These are phyloP conservation scores for Drosophila histrio DNA, from an alignment of 2,888 invertebrate genomes.

Conservation along the genomic window DNA sequence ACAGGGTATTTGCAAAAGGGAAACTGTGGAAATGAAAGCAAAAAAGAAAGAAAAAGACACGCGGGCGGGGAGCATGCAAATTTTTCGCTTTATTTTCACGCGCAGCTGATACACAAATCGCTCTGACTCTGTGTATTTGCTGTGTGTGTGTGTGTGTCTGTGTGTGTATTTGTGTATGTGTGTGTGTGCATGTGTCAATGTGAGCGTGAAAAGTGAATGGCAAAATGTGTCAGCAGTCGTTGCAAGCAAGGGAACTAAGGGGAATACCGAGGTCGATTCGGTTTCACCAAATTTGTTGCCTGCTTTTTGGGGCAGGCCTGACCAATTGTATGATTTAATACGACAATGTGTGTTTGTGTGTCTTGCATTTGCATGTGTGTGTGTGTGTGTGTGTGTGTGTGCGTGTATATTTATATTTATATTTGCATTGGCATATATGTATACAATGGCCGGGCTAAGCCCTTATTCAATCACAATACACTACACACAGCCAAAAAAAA, in stretches of 20 bases:
- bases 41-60: background rate
- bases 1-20: conserved; percentile 15
- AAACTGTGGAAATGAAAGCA: background rate
- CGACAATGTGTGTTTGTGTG: conserved; percentile 43
- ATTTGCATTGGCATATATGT: conserved; percentile 29
- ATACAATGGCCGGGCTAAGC: conserved; percentile 50
- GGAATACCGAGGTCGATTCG: conserved; percentile 37
- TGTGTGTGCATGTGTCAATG: conserved; percentile 32
- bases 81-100: conserved; percentile 70
- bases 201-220: conserved; percentile 74
- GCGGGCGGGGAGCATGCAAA: conserved; percentile 48
- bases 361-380: conserved; percentile 21
- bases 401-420: conserved; percentile 4
- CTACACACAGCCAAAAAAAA: conserved; percentile 35
- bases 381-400: conserved; percentile 6
- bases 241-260: conserved; percentile 7
- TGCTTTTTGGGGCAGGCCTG: conserved; percentile 49
- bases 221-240: conserved; percentile 64
- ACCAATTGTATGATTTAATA: conserved; percentile 72
- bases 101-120: conserved; percentile 67
- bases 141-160: conserved; percentile 10
- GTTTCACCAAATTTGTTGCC: conserved; percentile 52
- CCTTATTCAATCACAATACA: conserved; percentile 62
- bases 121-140: conserved; percentile 21
- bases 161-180: conserved; percentile 21